phyloP scores from a whole-genome alignment of 2,888 invertebrate genomes.

The Candidula unifasciata region DNA sequence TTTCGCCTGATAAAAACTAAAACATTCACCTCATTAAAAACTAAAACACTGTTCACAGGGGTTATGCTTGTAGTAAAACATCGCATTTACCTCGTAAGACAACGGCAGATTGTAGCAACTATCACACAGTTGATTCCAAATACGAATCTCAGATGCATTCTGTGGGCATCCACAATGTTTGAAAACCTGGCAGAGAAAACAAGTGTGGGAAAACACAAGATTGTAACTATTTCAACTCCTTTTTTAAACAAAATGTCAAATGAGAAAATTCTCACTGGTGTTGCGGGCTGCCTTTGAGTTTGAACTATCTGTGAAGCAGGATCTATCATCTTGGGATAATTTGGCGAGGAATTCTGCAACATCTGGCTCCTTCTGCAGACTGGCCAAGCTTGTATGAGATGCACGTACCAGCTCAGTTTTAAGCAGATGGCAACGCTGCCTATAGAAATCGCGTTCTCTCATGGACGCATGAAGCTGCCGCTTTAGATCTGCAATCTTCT shows the following conservation, averaged over 20 bases:
- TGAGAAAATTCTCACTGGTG: constrained; percentile 49
- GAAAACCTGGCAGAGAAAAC: not conserved
- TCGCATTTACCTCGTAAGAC: no score
- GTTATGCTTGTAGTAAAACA: no score
- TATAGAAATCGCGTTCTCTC: constrained; percentile 81
- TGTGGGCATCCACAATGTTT: not conserved
- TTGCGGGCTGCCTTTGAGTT: constrained; percentile 42
- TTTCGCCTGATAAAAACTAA: no score
- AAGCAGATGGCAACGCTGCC: constrained; percentile 68
- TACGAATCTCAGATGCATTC: not conserved
- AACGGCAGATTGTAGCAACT: no score
- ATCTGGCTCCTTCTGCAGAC: not conserved
- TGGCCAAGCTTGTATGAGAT: constrained; percentile 1
- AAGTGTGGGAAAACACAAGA: not conserved
- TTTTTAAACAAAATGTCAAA: constrained; percentile 4
- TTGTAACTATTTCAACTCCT: not conserved
- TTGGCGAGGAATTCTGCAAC: constrained; percentile 37
- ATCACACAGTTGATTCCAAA: no score
- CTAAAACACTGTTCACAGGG: no score
- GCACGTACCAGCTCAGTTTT: constrained; percentile 46
- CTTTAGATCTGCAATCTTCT: constrained; percentile 69
- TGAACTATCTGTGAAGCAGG: not conserved
- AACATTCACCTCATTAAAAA: no score
- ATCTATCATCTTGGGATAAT: constrained; percentile 25
- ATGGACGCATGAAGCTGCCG: constrained; percentile 71